phyloP scores from a whole-genome alignment of 2,888 invertebrate genomes.

The Erpobdella octoculata region DNA sequence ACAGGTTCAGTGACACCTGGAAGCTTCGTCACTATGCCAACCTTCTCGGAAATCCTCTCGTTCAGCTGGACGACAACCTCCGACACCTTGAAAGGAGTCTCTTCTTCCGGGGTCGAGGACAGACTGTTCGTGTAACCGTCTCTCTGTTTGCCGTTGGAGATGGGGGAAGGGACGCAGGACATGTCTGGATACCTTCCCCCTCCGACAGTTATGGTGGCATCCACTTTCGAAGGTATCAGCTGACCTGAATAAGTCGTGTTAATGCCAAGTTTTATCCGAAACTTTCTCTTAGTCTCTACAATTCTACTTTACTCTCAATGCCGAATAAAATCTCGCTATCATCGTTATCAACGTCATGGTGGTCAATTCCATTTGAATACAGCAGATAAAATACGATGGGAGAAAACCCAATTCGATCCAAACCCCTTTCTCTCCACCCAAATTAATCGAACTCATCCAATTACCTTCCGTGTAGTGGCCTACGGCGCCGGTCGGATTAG shows the following conservation, averaged over 20 bases:
- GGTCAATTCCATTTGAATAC: too few relatives aligned
- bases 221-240: neutral
- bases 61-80: neutral
- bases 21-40: neutral
- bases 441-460: too few relatives aligned
- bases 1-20: neutral
- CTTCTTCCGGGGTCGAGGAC: neutral
- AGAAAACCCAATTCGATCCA: too few relatives aligned
- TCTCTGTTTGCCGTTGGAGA: neutral
- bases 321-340: too few relatives aligned
- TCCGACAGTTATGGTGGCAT: neutral
- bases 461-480: too few relatives aligned
- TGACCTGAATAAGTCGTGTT: neutral
- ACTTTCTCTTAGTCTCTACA: too few relatives aligned
- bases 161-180: neutral
- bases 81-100: neutral
- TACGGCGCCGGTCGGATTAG: too few relatives aligned
- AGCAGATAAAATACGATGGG: too few relatives aligned
- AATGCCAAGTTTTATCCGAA: too few relatives aligned
- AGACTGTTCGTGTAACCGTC: neutral
- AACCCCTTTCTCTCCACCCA: too few relatives aligned
- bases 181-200: neutral
- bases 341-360: too few relatives aligned
- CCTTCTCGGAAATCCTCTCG: neutral
- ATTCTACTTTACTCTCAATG: too few relatives aligned